Conservation (phyloP, 1,140 invertebrate species). For the Drosophila ambigua region DNA sequence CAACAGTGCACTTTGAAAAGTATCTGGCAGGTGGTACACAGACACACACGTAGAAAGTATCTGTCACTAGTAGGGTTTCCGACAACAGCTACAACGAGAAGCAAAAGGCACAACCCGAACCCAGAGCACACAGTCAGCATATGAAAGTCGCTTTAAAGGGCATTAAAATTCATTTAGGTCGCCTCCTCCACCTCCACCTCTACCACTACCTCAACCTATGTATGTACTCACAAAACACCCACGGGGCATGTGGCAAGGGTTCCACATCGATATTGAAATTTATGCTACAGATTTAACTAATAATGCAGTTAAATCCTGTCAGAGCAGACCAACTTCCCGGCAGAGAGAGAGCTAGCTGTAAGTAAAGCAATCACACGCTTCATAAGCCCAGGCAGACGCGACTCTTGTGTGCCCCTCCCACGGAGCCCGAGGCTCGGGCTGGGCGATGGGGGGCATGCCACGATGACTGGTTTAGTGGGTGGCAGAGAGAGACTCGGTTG, state of each 20-base stretch:
- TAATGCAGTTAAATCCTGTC: constrained; percentile 80
- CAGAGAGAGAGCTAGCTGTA: constrained; percentile 62
- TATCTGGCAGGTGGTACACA: constrained; percentile 47
- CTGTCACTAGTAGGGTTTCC: constrained; percentile 63
- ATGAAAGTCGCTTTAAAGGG: constrained; percentile 71
- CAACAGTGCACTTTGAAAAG: constrained; percentile 74
- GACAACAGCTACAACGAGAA: constrained; percentile 23
- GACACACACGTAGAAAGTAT: constrained; percentile 15
- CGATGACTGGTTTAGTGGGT: constrained; percentile 30
- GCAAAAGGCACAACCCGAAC: constrained; percentile 16
- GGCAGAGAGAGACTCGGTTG: neutral
- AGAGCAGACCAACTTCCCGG: constrained; percentile 47
- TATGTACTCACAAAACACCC: constrained; percentile 11
- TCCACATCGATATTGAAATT: constrained; percentile 78
- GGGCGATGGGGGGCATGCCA: neutral
- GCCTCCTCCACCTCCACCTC: constrained; percentile 13
- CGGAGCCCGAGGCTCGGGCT: neutral
- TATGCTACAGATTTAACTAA: constrained; percentile 79
- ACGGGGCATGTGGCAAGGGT: constrained; percentile 23
- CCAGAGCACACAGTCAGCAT: constrained; percentile 46
- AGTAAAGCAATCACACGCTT: constrained; percentile 82
- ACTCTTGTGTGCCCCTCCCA: constrained; percentile 21
- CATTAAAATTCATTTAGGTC: constrained; percentile 81
- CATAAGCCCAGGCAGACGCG: constrained; percentile 74
- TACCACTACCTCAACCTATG: neutral